Evolutionary conservation across 1,140 invertebrate genomes (phyloP).

Genomic region (Onthophagus taurus): DNA sequence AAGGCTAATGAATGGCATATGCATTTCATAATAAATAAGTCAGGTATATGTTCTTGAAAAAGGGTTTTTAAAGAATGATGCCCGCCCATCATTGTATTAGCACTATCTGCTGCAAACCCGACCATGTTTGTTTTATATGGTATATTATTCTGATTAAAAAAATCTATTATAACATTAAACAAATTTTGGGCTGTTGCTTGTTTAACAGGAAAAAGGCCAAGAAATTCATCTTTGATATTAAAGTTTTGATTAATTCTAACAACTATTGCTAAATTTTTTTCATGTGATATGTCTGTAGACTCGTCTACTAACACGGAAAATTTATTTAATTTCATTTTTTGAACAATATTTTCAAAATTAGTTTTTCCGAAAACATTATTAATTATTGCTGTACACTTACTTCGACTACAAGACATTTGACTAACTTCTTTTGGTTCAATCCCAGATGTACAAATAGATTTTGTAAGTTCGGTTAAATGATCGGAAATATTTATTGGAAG

Average conservation of each 20-base stretch:
- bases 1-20: slow-evolving; percentile 29
- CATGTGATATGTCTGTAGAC: slow-evolving; percentile 29
- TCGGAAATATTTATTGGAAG: slow-evolving; percentile 10
- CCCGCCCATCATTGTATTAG: slow-evolving; percentile 16
- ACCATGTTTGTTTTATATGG: slow-evolving; percentile 35
- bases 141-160: slow-evolving; percentile 30
- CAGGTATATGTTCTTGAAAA: slow-evolving; percentile 3
- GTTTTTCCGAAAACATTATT: slow-evolving; percentile 9
- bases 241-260: slow-evolving; percentile 18
- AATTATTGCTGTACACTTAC: slow-evolving; percentile 15
- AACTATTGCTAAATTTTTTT: slow-evolving; percentile 32
- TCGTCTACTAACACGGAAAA: slow-evolving; percentile 38
- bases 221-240: slow-evolving; percentile 25
- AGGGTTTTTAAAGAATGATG: slow-evolving; percentile 10
- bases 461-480: slow-evolving; percentile 8
- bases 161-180: slow-evolving; percentile 22
- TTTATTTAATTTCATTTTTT: slow-evolving; percentile 24
- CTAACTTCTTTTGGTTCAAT: slow-evolving; percentile 16
- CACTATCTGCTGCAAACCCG: slow-evolving; percentile 36
- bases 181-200: slow-evolving; percentile 21
- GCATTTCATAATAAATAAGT: slow-evolving; percentile 12
- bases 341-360: slow-evolving; percentile 14
- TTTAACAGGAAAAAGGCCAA: slow-evolving; percentile 22
- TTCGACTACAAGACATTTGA: slow-evolving; percentile 13
- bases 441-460: slow-evolving; percentile 6